Evolutionary conservation across 1,140 invertebrate species (phyloP).

Genomic region (Bombus vancouverensis): DNA sequence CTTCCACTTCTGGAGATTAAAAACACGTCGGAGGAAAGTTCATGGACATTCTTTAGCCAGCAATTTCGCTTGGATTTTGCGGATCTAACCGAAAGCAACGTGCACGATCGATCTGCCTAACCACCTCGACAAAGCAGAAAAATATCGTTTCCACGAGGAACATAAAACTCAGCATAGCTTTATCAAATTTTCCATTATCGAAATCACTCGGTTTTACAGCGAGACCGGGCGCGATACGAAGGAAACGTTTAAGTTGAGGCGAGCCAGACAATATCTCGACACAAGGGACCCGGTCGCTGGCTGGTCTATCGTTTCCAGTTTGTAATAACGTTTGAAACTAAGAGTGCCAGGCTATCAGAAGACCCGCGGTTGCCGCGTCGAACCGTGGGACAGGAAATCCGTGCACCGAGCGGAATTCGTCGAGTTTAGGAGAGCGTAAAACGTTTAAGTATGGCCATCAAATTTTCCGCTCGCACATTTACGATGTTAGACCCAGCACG

Average conservation of each 20-base stretch:
- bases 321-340: conserved; percentile 16
- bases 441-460: conserved; percentile 44
- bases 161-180: conserved; percentile 1
- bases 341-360: not conserved
- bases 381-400: conserved; percentile 14
- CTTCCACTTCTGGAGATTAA: not conserved
- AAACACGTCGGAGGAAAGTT: not conserved
- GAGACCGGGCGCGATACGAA: not conserved
- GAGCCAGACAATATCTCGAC: not conserved
- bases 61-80: not conserved
- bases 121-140: not conserved
- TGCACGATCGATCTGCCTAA: not conserved
- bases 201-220: conserved; percentile 1
- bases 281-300: not conserved
- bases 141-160: not conserved
- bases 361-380: too few relatives aligned
- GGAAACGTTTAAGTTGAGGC: not conserved
- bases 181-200: conserved; percentile 29
- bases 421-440: conserved; percentile 36
- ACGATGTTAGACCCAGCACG: not conserved
- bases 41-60: not conserved
- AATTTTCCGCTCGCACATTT: conserved; percentile 44
- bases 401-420: conserved; percentile 8
- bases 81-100: too few relatives aligned
- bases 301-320: not conserved